Evolutionary conservation across 2,888 invertebrate genomes (phyloP), one percentile per base, ranked within the genome.

Genomic region (Druceiella hillmani): DNA sequence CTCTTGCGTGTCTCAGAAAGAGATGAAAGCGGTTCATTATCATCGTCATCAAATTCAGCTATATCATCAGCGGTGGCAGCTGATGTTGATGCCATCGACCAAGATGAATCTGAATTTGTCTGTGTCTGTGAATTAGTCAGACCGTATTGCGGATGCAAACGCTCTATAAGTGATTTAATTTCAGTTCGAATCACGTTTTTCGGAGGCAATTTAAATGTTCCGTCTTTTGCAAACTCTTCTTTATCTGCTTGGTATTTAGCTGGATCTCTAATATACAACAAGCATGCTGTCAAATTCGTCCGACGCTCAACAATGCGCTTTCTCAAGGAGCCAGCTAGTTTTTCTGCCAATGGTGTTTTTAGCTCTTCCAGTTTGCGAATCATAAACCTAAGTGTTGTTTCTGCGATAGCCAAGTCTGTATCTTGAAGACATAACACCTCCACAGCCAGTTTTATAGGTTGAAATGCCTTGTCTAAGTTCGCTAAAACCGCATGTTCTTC

Each of bases 381-480:
- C 45, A 49, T 36, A 17, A 49, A 49, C 25, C 44, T 36, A 9
- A 46, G 22, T 12, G 43, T 45, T 10, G 28, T 36, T 35, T 48
- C 42, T 33, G 48, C 49, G 27, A 16, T 46, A 39, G 17, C 43
- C 16, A 44, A 36, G 17, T 41, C 41, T 22, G 49, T 34, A 40
- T 46, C 44, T 26, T 40, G 41, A 32, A 37, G 44, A 17, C 44
- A 49, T 32, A 48, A 33, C 7, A 48, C 43, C 28, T 43, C 34
- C 7, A 47, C 41, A 30, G 45, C 44, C 26, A 48, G 40, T 40
- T 48, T 45, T 25, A 50, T 40, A 32, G 44, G 40, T 28, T 45
- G 25, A 27, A 43, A 43, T 36, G 32, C 32, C 35, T 36, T 27
- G n/a, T n/a, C n/a, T n/a, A n/a, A n/a, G 25, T 40, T 13, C 11